phyloP scores from a whole-genome alignment of 2,113 vertebrate genomes.

The Pipra filicauda region DNA sequence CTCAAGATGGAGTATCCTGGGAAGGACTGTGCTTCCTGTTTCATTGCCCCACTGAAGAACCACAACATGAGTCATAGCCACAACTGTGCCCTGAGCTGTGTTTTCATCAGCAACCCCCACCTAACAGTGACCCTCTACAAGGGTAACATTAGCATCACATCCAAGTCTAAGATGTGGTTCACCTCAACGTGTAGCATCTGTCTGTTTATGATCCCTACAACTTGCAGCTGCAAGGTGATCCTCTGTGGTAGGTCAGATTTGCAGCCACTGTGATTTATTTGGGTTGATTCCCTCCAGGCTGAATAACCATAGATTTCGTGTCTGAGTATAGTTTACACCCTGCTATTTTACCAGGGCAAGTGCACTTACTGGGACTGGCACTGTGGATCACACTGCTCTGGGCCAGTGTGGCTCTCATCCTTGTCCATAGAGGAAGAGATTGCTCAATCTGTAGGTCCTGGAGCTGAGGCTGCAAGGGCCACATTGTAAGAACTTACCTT shows the following conservation, averaged over 20 bases:
- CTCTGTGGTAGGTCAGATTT: conserved; percentile 39
- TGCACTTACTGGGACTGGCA: background rate
- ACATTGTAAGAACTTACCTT: background rate
- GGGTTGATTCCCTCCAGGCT: background rate
- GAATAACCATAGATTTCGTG: background rate
- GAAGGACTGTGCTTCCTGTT: conserved; percentile 55
- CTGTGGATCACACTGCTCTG: background rate
- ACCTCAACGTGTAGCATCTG: conserved; percentile 58
- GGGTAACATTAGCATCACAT: conserved; percentile 39
- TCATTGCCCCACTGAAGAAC: conserved; percentile 61
- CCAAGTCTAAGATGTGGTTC: conserved; percentile 61
- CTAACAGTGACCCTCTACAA: conserved; percentile 61
- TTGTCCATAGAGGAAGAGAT: background rate
- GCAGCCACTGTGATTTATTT: background rate
- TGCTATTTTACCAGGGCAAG: background rate
- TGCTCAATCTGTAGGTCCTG: background rate
- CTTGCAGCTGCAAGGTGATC: conserved; percentile 50
- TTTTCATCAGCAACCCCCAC: conserved; percentile 63
- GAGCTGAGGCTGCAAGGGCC: background rate
- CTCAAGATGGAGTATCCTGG: background rate
- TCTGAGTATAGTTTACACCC: background rate
- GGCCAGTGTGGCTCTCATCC: background rate
- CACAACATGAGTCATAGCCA: conserved; percentile 39
- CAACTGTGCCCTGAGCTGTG: conserved; percentile 68
- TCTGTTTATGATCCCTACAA: conserved; percentile 53